These are phyloP conservation scores for Astreopora myriophthalma DNA, from an alignment of 64 coral and sea anemone genomes.

Conservation along the genomic window DNA sequence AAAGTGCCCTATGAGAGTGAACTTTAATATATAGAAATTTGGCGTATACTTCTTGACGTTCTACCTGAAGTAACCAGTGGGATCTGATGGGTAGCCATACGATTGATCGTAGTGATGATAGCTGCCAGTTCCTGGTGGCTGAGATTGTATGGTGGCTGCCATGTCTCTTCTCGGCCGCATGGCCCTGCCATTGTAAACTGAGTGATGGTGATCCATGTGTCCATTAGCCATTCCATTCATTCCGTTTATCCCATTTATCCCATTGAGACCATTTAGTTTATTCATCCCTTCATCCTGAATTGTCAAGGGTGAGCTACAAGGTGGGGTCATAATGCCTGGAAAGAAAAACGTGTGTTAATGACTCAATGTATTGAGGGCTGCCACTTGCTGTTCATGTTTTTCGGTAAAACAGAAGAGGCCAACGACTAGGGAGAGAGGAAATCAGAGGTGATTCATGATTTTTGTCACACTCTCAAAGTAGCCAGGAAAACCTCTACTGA, in stretches of 20 bases:
- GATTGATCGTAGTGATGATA: background rate
- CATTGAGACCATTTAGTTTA: background rate
- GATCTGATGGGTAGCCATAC: conserved; percentile 29
- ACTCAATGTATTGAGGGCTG: too few species aligned
- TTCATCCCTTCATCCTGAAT: conserved; percentile 55
- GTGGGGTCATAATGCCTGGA: conserved; percentile 51
- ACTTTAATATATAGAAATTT: too few species aligned
- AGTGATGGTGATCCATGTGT: conserved; percentile 25
- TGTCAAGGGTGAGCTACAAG: conserved; percentile 60
- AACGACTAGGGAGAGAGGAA: too few species aligned
- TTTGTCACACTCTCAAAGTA: too few species aligned
- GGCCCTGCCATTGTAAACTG: background rate
- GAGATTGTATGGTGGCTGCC: background rate
- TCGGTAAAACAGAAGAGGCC: too few species aligned
- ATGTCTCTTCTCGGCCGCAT: background rate
- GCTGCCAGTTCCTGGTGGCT: background rate
- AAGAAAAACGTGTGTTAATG: background rate
- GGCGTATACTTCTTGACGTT: too few species aligned
- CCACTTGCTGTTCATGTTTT: too few species aligned
- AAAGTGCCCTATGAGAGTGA: too few species aligned
- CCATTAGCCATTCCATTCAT: conserved; percentile 57
- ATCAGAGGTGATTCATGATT: too few species aligned
- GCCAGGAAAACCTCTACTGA: too few species aligned
- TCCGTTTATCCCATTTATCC: conserved; percentile 47
- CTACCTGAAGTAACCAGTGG: conserved; percentile 25